These are phyloP conservation scores for Schlechtendalia chinensis DNA, from an alignment of 1,140 invertebrate genomes.

Conservation along the genomic window DNA sequence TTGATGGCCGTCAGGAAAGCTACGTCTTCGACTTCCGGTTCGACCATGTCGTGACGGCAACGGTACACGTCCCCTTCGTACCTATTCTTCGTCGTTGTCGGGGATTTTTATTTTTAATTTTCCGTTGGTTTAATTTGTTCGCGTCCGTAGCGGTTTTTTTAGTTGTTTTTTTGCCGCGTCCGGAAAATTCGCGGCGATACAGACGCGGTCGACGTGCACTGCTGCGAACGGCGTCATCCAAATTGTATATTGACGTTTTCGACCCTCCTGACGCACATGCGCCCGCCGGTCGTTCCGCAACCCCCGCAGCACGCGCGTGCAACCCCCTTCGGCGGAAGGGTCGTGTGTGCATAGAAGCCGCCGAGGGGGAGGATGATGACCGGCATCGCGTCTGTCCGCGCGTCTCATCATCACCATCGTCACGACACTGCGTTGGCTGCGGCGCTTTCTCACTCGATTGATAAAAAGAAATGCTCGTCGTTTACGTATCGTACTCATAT, in stretches of 20 bases:
- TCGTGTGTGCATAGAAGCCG: not conserved
- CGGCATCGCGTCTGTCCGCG: not conserved
- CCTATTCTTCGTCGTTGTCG: too few species aligned
- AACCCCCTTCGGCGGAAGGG: constrained; percentile 25
- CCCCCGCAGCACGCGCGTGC: not conserved
- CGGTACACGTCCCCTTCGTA: too few species aligned
- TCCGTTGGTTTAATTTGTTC: not conserved
- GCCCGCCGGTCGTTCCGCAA: not conserved
- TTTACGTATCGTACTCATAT: too few species aligned
- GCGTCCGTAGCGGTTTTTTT: not conserved
- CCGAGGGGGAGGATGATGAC: not conserved
- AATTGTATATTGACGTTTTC: constrained; percentile 42
- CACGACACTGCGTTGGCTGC: too few species aligned
- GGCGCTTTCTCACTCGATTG: too few species aligned
- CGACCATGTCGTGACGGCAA: constrained; percentile 64
- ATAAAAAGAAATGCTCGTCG: too few species aligned
- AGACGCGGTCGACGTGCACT: not conserved
- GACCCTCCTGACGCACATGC: constrained; percentile 6
- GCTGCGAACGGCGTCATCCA: not conserved
- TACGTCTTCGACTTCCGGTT: constrained; percentile 88
- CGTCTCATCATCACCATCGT: too few species aligned
- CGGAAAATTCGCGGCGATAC: not conserved
- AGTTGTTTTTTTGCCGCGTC: not conserved
- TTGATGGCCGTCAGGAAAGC: constrained; percentile 80
- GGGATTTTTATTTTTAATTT: too few species aligned